Base-by-base conservation (phyloP, 2,113 vertebrate genomes). In the Scomber scombrus region DNA sequence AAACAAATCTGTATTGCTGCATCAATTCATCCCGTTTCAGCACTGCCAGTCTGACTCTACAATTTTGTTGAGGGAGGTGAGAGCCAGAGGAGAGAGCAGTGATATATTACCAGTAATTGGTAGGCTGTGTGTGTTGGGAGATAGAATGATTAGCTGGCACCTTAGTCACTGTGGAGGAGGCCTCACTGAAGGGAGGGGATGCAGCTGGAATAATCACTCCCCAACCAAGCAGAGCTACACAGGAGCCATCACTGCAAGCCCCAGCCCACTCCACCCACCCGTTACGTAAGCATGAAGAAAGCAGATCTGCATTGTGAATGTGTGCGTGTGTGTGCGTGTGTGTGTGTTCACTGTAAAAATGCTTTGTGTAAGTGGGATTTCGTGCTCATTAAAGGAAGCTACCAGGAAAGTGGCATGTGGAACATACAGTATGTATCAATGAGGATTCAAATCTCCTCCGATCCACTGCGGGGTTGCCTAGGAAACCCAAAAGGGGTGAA, bases 241-340 rank as follows among this genome's bases (percentile, higher is more conserved):
- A 80, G 86, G 78, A 73, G 68, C 52, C 84, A 82, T 83, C 65
- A 40, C 78, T 31, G 71, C 83, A 50, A 82, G 62, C 46, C 66
- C 62, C 19, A 50, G 72, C 90, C 91, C 86, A 89, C 90, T 85
- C 91, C 91, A 91, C 91, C 92, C 90, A 92, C 91, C 60, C 18
- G 40, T 92, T 93, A 93, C 60, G 63, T 93, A 92, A 93, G 66
- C 76, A 67, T 10, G 61, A 72, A 81, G 69, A 81, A 81, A 80
- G 78, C 65, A 79, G 50, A 80, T 85, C 78, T 84, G 81, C 82
- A 80, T 74, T 80, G 76, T 88, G 71, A 82, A 51, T 62, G 46
- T 77, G 63, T 64, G 46, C 54, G 31, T 40, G 34, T 40, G 31
- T 34, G 31, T 34, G 31, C 3, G 31, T 34, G 4, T 34, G 34